Evolutionary conservation across 2,797 vertebrate genomes (phyloP), one percentile per base, ranked within the genome.

Genomic region (Coregonus suidteri): DNA sequence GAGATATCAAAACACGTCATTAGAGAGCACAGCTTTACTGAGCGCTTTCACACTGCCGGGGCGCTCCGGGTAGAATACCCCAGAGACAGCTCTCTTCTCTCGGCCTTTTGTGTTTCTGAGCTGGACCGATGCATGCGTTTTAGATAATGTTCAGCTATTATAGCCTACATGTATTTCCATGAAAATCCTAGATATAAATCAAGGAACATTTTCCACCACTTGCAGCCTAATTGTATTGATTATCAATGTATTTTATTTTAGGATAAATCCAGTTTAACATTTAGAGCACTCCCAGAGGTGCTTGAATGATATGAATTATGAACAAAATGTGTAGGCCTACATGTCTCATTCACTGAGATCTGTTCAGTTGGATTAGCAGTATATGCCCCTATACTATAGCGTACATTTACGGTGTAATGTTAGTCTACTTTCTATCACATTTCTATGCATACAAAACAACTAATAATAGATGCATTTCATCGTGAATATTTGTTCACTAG

Each of bases 1-100:
- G 89, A 88, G 87, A 90, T 87, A 93, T 94, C 91, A 93, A 89
- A 91, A 88, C 87, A 90, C 91, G 92, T 93, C 92, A 93, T 94
- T 91, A 93, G 86, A 90, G 90, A 83, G 89, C 89, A 88, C 90
- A 90, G 90, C 91, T 90, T 87, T 80, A 74, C 80, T 83, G 91
- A 90, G 87, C 76, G 83, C 83, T 88, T 90, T 89, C 86, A 90
- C 88, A 84, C 87, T 80, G 87, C 85, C 90, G 88, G 88, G 88
- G 88, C 87, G 91, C 90, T 91, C 88, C 81, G 89, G 88, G 88
- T 87, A 83, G 75, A 25, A 62, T 70, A 89, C 92, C 92, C 91
- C 77, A 87, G 92, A 92, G 93, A 91, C 67, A 80, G 4, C 84
- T 74, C 87, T 84, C 89, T 84, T 89, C 83, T 85, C 76, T 83